phyloP scores from a whole-genome alignment of 2,113 vertebrate species.

The Austrofundulus limnaeus region DNA sequence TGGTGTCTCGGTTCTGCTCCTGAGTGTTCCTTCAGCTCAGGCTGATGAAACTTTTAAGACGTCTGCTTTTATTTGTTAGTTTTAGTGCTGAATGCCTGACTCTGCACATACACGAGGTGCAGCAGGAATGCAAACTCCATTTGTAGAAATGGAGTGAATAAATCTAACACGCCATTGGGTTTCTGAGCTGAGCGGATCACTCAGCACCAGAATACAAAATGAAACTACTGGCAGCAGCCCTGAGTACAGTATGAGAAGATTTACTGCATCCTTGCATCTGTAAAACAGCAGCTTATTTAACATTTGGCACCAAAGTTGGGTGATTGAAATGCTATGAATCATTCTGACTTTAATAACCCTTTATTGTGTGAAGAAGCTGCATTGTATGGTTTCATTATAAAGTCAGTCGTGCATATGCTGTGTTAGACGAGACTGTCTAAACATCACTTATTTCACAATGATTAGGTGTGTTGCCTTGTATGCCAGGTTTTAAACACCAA shows the following conservation, averaged over 20 bases:
- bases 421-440: no score
- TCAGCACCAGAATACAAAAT: slow-evolving; percentile 25
- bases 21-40: not conserved
- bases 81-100: slow-evolving; percentile 30
- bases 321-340: slow-evolving; percentile 25
- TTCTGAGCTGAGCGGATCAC: slow-evolving; percentile 6
- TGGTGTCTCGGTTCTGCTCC: slow-evolving; percentile 3
- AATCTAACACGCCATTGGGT: slow-evolving; percentile 13
- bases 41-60: not conserved
- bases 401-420: not conserved
- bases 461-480: no score
- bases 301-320: slow-evolving; percentile 22
- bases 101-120: slow-evolving; percentile 7
- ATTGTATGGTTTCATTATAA: not conserved
- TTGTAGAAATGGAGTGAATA: slow-evolving; percentile 10
- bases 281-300: slow-evolving; percentile 56
- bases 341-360: slow-evolving; percentile 23
- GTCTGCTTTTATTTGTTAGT: no score
- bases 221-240: slow-evolving; percentile 26
- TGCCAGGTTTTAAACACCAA: no score
- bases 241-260: slow-evolving; percentile 28
- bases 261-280: slow-evolving; percentile 42
- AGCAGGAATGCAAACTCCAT: not conserved
- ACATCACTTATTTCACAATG: no score
- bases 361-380: slow-evolving; percentile 1